Conservation (phyloP, 2,888 invertebrate genomes). For the Tetheella fluctuosa region DNA sequence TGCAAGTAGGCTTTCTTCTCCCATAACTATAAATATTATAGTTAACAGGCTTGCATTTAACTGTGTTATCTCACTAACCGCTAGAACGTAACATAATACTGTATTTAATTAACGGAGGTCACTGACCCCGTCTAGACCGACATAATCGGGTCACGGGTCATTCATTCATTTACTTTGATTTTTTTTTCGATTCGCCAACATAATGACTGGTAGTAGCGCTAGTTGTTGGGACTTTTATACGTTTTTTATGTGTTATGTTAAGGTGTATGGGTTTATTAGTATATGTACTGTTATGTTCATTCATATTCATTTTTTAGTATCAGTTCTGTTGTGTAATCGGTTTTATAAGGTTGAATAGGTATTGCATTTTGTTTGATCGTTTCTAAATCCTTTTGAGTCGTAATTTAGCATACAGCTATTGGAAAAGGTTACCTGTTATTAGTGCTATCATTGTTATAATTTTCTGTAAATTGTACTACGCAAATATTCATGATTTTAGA, state of each 20-base stretch:
- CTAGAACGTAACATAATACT: constrained; percentile 42
- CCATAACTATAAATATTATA: not conserved
- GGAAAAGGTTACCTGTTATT: no score
- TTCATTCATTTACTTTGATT: constrained; percentile 28
- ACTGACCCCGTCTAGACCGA: constrained; percentile 38
- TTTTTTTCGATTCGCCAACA: constrained; percentile 3
- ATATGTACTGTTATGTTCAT: constrained; percentile 14
- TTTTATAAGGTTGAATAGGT: not conserved
- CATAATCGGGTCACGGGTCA: constrained; percentile 47
- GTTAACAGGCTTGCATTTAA: constrained; percentile 1
- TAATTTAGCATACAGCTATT: no score
- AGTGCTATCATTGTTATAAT: no score
- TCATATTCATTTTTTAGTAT: constrained; percentile 24
- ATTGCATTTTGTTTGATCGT: not conserved
- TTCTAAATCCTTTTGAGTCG: not conserved
- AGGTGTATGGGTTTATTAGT: constrained; percentile 12
- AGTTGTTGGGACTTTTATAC: not conserved
- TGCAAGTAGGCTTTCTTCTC: not conserved
- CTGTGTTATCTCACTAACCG: constrained; percentile 35
- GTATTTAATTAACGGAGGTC: constrained; percentile 48
- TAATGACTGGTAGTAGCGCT: constrained; percentile 6
- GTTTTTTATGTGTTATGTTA: not conserved
- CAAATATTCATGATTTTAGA: no score
- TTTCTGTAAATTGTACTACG: no score
- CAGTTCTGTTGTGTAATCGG: not conserved